phyloP scores from a whole-genome alignment of 2,797 vertebrate genomes.

The Otolemur crassicaudatus region DNA sequence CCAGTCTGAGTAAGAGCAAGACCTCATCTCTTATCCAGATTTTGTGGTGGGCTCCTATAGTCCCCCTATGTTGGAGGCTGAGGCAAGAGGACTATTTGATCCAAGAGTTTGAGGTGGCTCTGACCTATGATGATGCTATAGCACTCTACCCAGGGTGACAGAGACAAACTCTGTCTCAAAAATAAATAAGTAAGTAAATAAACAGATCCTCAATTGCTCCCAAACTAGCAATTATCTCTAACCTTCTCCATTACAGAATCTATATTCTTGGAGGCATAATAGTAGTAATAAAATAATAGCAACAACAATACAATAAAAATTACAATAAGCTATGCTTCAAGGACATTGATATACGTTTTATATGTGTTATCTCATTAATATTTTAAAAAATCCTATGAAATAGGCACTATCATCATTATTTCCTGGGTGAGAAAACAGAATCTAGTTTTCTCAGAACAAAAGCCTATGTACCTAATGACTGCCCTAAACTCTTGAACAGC shows the following conservation, averaged over 20 bases:
- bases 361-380: not conserved
- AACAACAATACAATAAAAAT: slow-evolving; percentile 25
- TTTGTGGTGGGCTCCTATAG: too few species aligned
- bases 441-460: not conserved
- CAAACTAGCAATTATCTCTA: not conserved
- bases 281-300: not conserved
- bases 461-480: not conserved
- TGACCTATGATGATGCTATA: too few species aligned
- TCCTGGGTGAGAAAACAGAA: not conserved
- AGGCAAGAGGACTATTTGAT: too few species aligned
- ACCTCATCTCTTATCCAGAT: too few species aligned
- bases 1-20: too few species aligned
- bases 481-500: not conserved
- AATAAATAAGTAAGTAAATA: too few species aligned
- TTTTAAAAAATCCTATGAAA: not conserved
- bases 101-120: too few species aligned
- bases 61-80: too few species aligned
- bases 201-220: not conserved
- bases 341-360: not conserved
- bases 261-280: slow-evolving; percentile 31
- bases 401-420: not conserved
- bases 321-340: not conserved
- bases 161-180: too few species aligned
- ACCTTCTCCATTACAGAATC: not conserved
- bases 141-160: too few species aligned